Conservation (phyloP, 2,888 invertebrate genomes). For the Mythimna albipuncta region DNA sequence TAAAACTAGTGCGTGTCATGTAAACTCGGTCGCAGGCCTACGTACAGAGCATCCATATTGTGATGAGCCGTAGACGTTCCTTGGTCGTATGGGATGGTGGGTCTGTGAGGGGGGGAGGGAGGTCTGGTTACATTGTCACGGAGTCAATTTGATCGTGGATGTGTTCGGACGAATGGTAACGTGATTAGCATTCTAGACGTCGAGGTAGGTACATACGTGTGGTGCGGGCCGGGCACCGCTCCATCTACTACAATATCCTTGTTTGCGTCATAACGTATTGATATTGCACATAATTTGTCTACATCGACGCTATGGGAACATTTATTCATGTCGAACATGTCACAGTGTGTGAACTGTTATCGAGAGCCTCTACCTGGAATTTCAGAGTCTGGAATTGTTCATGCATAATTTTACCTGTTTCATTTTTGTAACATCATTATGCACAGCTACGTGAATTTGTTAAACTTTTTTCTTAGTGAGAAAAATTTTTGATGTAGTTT, state of each 20-base stretch:
- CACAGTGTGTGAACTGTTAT: conserved; percentile 36
- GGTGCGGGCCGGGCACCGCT: conserved; percentile 78
- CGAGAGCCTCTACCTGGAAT: conserved; percentile 19
- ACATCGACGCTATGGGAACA: conserved; percentile 63
- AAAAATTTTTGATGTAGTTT: too few species aligned
- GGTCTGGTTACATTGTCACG: conserved; percentile 75
- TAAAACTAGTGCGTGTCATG: conserved; percentile 90
- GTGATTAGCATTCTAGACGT: conserved; percentile 87
- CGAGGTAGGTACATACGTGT: conserved; percentile 86
- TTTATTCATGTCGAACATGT: conserved; percentile 53
- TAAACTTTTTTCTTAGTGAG: background rate
- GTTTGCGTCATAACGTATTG: conserved; percentile 77
- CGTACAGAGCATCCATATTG: conserved; percentile 74
- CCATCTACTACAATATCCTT: conserved; percentile 74
- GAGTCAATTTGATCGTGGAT: conserved; percentile 77
- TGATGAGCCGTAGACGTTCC: conserved; percentile 74
- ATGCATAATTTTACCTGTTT: background rate
- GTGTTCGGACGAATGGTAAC: conserved; percentile 80
- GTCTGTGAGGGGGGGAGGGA: conserved; percentile 65
- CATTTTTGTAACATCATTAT: background rate
- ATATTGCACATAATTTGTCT: conserved; percentile 72
- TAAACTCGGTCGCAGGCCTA: conserved; percentile 86
- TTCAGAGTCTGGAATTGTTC: background rate
- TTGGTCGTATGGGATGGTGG: conserved; percentile 57
- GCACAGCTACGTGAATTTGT: background rate